Base-by-base conservation (phyloP, 2,797 vertebrate species). In the Esox lucius region DNA sequence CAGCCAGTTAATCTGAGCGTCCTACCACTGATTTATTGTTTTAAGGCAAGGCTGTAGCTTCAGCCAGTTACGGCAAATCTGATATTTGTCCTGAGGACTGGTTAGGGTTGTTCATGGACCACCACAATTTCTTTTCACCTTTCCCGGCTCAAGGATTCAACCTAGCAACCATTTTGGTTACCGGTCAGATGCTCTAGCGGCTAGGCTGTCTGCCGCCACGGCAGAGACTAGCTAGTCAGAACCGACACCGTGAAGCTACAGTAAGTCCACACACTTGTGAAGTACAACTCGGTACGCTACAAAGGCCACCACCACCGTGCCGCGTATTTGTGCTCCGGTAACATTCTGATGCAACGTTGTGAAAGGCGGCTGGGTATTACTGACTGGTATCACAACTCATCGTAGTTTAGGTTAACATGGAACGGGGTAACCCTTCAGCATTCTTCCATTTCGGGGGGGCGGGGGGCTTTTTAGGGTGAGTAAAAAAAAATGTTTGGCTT, bases 401-500 rank as follows among this genome's bases (percentile, higher is more conserved):
- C 1, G 35, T 39, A 39, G 35, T 3, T 39, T 39, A 39, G 35
- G 35, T 39, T 39, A 39, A 39, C 35, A 39, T 39, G 35, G 51
- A 53, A 53, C 17, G 53, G 49, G 19, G 49, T 53, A 7, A 53
- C 51, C 5, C 51, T 2, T n/a, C 51, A 19, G 51, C n/a, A 53
- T 53, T 51, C 51, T 19, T n/a, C 15, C 51, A n/a, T 53, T 53
- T 53, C 5, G 46, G 42, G 9, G 46, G n/a, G n/a, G n/a, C n/a
- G n/a, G n/a, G n/a, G n/a, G n/a, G n/a, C 35, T 7, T 7, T 51
- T 51, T 15, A 51, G 49, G 49, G 13, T 51, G 49, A 51, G 49
- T 49, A 51, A 3, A 51, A 3, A 51, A 35, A 33, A 72, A 31
- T 73, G 73, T 68, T 39, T 67, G 51, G 17, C 26, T n/a, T n/a